Percentiles rank a stretch among this genome's conserved stretches.
Conservation (phyloP, 2,113 vertebrate genomes). For the Dendropsophus ebraccatus region DNA sequence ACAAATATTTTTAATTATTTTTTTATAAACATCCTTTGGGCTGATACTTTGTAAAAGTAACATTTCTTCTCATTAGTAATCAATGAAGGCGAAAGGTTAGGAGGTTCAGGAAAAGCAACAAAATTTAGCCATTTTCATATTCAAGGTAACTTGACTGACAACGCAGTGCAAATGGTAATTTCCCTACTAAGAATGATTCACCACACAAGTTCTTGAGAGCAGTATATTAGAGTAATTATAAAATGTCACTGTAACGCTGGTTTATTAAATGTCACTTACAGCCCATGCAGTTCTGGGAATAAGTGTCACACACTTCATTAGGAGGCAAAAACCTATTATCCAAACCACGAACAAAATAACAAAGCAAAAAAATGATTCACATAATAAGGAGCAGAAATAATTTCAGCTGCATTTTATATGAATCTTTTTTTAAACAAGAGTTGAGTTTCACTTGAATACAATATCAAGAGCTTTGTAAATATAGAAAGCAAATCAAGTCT, state of each 20-base stretch:
- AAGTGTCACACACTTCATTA: conserved; percentile 53
- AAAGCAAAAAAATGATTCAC: conserved; percentile 43
- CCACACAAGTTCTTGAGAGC: conserved; percentile 12
- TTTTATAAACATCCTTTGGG: background rate
- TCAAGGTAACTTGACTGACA: background rate
- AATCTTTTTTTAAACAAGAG: background rate
- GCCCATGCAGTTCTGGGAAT: conserved; percentile 29
- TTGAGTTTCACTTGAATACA: conserved; percentile 23
- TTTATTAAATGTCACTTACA: conserved; percentile 51
- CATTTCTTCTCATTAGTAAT: background rate
- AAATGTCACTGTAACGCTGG: conserved; percentile 50
- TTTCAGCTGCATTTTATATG: background rate
- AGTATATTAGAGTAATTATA: conserved; percentile 48
- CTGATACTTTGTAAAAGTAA: background rate
- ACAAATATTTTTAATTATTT: background rate
- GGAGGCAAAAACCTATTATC: conserved; percentile 44
- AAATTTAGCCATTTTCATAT: background rate
- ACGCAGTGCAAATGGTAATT: conserved; percentile 18
- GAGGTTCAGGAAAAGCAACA: background rate
- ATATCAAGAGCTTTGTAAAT: conserved; percentile 18
- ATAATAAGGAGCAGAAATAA: conserved; percentile 12
- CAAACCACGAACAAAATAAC: conserved; percentile 39
- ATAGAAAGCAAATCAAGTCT: background rate
- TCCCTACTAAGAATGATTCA: conserved; percentile 38
- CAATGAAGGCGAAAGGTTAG: background rate